A percentile compares a stretch with the other conserved stretches of the same genome.
Conservation (phyloP, 2,113 vertebrate species). For the Pao palembangensis region DNA sequence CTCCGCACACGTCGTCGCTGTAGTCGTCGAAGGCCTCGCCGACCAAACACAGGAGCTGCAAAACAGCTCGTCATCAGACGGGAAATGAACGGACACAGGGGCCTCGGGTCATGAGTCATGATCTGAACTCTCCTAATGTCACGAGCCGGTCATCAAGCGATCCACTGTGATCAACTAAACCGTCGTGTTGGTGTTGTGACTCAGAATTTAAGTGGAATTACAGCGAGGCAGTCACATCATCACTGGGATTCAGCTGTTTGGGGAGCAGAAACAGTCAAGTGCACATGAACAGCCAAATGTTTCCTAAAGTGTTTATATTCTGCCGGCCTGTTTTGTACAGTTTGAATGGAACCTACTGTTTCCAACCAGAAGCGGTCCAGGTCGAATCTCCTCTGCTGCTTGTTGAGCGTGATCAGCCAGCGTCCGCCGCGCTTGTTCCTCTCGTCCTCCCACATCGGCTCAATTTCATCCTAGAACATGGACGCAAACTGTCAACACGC, state of each 20-base stretch:
- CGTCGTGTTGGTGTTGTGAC: no score
- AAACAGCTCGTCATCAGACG: neutral
- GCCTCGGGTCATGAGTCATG: no score
- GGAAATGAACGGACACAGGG: neutral
- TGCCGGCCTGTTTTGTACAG: no score
- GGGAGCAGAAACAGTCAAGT: no score
- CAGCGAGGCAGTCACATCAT: no score
- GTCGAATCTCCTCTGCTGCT: constrained; percentile 93
- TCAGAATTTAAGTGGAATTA: no score
- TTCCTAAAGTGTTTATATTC: no score
- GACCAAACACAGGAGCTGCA: constrained; percentile 95
- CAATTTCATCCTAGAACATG: constrained; percentile 86
- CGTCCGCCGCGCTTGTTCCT: constrained; percentile 95
- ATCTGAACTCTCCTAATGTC: no score
- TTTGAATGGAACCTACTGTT: constrained; percentile 79
- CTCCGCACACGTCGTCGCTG: constrained; percentile 95
- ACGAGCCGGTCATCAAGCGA: no score
- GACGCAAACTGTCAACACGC: constrained; percentile 32
- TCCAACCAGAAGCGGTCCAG: constrained; percentile 99
- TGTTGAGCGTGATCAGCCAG: constrained; percentile 95
- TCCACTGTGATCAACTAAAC: no score
- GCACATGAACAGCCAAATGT: no score
- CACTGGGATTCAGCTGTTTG: no score
- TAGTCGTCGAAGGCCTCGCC: constrained; percentile 97
- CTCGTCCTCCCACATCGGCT: constrained; percentile 99